Conservation (phyloP, 2,113 vertebrate genomes). For the Pseudolaguvia tuberculata region DNA sequence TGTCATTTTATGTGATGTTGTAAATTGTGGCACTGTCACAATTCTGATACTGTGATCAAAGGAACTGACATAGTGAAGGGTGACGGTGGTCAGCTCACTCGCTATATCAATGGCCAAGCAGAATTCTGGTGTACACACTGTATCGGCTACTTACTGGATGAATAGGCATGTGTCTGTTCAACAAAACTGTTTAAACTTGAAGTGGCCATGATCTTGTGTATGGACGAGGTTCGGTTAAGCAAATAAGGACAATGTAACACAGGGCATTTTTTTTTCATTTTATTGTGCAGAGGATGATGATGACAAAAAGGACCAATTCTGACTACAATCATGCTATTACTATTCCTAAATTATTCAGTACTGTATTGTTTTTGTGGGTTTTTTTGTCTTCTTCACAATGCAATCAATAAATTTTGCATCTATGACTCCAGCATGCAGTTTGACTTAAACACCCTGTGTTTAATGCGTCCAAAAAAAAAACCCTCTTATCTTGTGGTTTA, state of each 20-base stretch:
- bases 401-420: slow-evolving; percentile 7
- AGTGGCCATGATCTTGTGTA: slow-evolving; percentile 52
- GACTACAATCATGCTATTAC: slow-evolving; percentile 60
- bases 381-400: background rate
- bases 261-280: slow-evolving; percentile 47
- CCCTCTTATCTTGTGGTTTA: slow-evolving; percentile 3
- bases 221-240: slow-evolving; percentile 51
- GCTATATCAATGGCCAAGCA: slow-evolving; percentile 54
- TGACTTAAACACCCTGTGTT: slow-evolving; percentile 8
- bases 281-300: slow-evolving; percentile 60
- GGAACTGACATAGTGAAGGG: slow-evolving; percentile 59
- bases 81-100: slow-evolving; percentile 50
- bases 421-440: slow-evolving; percentile 11
- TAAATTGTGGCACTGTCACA: slow-evolving; percentile 61
- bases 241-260: slow-evolving; percentile 54
- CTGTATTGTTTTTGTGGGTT: slow-evolving; percentile 58
- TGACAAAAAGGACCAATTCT: slow-evolving; percentile 66
- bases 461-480: slow-evolving; percentile 3
- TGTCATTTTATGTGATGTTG: slow-evolving; percentile 62
- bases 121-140: slow-evolving; percentile 47
- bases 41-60: slow-evolving; percentile 67
- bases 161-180: slow-evolving; percentile 39
- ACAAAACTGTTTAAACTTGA: slow-evolving; percentile 51
- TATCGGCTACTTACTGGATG: slow-evolving; percentile 52
- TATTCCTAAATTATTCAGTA: background rate